Base-by-base conservation (phyloP, 2,888 invertebrate species). In the Pollenia griseotomentosa region DNA sequence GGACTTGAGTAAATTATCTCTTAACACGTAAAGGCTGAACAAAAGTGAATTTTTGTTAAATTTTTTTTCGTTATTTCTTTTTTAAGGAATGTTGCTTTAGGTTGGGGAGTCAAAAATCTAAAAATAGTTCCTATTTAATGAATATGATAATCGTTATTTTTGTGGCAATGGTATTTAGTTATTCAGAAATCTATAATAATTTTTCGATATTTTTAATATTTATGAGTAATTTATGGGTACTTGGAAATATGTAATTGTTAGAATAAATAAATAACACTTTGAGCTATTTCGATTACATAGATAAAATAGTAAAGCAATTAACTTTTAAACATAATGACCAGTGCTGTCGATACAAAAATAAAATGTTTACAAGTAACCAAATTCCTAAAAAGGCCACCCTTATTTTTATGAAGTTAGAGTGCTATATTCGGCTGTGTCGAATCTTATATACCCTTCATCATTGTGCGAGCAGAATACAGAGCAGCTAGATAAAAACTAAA, bases 1-100 rank as follows among this genome's bases (percentile, higher is more conserved):
- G 73, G 81, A 68, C 73, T 81, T 66, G 71, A 70, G 51, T 87
- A 82, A 83, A 84, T 87, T 84, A 78, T 82, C 81, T 59, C 59
- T 82, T 51, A 74, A 70, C 87, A 87, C 87, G 84, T 82, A 81
- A 84, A 73, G 65, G 57, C 55, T 82, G 33, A 81, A 79, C 82
- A 87, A 78, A 74, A 79, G 23, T 16, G 65, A 83, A 79, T 59
- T 83, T 75, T 79, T 65, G 42, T 77, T 63, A 40, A 70, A 40
- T 70, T 8, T 63, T 83, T 33, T 33, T 1, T 33, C 33, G 33
- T 66, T 70, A 44, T 19, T n/a, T 46, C 19, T 11, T 48, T 42
- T 74, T 3, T 48, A 33, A 19, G 3, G 6, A 16, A 9, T 48
- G 23, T 7, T 68, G 48, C 65, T 23, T 46, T 68, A 40, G 14